Percentiles rank a stretch among this genome's conserved stretches.
phyloP scores from a whole-genome alignment of 2,113 vertebrate species.

The Myodes glareolus region DNA sequence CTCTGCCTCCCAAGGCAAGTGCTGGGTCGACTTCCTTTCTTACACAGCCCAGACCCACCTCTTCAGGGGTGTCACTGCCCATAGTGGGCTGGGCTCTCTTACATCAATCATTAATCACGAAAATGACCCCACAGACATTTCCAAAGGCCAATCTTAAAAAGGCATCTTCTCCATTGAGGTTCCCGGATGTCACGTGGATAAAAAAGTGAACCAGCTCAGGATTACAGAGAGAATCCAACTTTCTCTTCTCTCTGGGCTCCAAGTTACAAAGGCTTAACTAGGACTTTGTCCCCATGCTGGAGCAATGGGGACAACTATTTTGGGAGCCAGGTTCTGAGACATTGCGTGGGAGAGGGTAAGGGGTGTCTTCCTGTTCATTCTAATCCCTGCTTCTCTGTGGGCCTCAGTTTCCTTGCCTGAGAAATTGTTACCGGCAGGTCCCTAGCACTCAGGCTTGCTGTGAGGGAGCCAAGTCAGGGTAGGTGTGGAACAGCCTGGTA shows the following conservation, averaged over 20 bases:
- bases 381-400: neutral
- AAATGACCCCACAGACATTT: neutral
- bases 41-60: neutral
- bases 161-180: neutral
- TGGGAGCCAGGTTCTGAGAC: neutral
- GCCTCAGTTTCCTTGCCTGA: neutral
- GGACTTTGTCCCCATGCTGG: accelerated
- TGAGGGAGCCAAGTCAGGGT: neutral
- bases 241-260: neutral
- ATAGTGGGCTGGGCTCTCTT: no score
- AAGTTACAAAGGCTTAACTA: neutral
- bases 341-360: neutral
- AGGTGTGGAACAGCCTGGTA: neutral
- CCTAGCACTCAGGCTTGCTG: neutral
- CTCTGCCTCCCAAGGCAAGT: neutral
- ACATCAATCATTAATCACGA: neutral
- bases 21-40: neutral
- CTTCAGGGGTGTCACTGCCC: neutral
- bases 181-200: no score
- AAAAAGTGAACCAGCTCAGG: neutral
- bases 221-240: neutral
- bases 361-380: neutral
- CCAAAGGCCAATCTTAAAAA: neutral
- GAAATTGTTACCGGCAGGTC: neutral
- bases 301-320: neutral